Conservation (phyloP, 2,113 vertebrate species). For the Leucosticte australis region DNA sequence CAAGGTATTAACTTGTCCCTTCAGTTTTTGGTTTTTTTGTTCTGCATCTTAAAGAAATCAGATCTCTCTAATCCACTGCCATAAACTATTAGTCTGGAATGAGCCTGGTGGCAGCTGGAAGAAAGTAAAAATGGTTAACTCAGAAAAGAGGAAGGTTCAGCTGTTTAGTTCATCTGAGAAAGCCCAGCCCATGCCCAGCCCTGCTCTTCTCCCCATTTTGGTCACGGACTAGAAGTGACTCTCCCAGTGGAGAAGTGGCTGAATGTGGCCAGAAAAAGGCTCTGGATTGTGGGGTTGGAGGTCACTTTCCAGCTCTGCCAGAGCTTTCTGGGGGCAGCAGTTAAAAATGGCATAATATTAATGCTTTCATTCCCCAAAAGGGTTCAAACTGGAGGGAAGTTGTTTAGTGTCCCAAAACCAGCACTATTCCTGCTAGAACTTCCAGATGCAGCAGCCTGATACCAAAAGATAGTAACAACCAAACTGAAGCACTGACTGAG, state of each 20-base stretch:
- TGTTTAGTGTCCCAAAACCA: neutral
- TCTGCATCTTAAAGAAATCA: neutral
- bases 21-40: neutral
- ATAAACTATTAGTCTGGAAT: neutral
- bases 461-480: neutral
- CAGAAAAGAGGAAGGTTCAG: neutral
- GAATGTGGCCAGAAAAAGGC: neutral
- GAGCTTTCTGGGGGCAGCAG: neutral
- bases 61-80: neutral
- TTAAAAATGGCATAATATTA: neutral
- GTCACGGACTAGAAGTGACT: neutral
- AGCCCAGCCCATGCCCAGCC: neutral
- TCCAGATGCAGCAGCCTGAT: neutral
- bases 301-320: neutral
- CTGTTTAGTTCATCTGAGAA: neutral
- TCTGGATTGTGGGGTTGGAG: neutral
- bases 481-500: neutral
- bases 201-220: neutral
- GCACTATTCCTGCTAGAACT: neutral
- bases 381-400: neutral
- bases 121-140: neutral
- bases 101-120: neutral
- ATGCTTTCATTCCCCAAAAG: neutral
- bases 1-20: neutral
- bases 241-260: neutral